Evolutionary conservation across 2,888 invertebrate genomes (phyloP).

Genomic region (Plusia festucae): DNA sequence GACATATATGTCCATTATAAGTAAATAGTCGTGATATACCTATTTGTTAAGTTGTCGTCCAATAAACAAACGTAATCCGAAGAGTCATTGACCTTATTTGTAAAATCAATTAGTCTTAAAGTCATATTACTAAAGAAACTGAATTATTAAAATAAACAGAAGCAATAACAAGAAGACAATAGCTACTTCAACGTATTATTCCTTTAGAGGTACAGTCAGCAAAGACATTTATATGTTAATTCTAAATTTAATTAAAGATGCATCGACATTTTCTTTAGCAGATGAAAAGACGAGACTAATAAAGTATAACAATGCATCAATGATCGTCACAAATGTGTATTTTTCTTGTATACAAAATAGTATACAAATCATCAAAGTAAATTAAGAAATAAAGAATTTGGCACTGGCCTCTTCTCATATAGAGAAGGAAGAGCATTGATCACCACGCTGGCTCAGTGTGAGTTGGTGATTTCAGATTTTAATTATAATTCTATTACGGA

Average conservation of each 20-base stretch:
- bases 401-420: no score
- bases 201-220: neutral
- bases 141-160: slow-evolving; percentile 2
- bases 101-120: neutral
- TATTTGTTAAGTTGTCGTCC: neutral
- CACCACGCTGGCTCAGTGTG: no score
- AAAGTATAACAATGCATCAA: neutral
- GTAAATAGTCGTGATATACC: neutral
- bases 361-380: no score
- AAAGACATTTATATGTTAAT: neutral
- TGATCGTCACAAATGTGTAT: no score
- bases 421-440: no score
- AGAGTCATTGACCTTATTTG: slow-evolving; percentile 4
- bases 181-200: neutral
- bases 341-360: no score
- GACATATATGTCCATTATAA: no score
- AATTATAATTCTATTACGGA: no score
- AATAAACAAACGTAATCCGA: neutral
- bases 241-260: neutral
- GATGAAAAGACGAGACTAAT: neutral
- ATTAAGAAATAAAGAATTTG: no score
- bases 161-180: slow-evolving; percentile 4
- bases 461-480: no score
- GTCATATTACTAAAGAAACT: neutral
- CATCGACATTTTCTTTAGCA: neutral